Base-by-base conservation (phyloP, 37 sponge, comb jelly and placozoan species). In the Crambe crambe region DNA sequence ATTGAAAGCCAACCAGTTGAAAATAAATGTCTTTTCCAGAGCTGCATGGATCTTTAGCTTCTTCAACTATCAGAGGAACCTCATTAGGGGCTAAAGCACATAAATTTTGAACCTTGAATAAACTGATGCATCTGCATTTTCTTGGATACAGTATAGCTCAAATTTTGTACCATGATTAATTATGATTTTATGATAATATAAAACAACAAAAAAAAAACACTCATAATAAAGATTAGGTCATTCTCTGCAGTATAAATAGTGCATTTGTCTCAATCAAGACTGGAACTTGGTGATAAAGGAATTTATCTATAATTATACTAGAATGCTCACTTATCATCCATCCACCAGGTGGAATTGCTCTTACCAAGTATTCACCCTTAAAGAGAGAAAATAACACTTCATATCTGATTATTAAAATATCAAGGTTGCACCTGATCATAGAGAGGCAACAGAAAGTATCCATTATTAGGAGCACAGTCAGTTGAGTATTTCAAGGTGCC, bases 381-480 rank as follows among this genome's bases (percentile, higher is more conserved):
- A 59, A 61, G 0, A 62, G 6, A 62, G 20, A 32, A 68, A 2
- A 15, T 12, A 47, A 47, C 12, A 15, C 12, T 47, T 60, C 23
- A 60, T 6, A n/a, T n/a, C 27, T 26, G 61, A n/a, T 9, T 60
- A 25, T 3, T 3, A 60, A n/a, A 60, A 60, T 21, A 60, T 20
- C n/a, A 22, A 60, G 5, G 27, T 22, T 68, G 35, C 36, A 86
- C 92, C 84, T 94, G 92, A 70, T 94, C 93, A 73, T 97, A 97
- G 34, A 94, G 75, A 2, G 97, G 97, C 0, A 97, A 70, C 2
- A 97, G 86, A 68, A 91, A 97, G 78, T 97, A 97, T 1, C 97
- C 97, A 60, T 89, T 96, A 56, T 81, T 92, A n/a, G 97, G 95
- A 0, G 97, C 95, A 82, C 97, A 97, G 42, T 91, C 93, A 20